Evolutionary conservation across 2,888 invertebrate species (phyloP), one percentile per base, ranked within the genome.

Genomic region (Lomographa bimaculata): DNA sequence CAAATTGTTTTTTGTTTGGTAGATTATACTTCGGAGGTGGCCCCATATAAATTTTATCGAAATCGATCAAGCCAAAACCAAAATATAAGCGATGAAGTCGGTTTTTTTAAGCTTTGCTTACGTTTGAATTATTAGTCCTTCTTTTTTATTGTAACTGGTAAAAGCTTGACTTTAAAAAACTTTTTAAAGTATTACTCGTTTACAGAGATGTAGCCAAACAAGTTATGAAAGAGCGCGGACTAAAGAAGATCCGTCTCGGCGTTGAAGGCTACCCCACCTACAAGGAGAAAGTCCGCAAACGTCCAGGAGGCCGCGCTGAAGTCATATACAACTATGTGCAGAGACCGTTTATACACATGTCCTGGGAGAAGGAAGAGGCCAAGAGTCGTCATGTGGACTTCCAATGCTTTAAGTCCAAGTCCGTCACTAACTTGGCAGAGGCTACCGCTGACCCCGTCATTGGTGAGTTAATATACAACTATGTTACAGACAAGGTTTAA

Each of bases 361-460:
- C 98, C 0, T 99, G 99, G 99, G 99, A 99, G 76, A 99, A 99
- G 67, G 99, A 99, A 70, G 99, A 99, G 68, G 99, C 98, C 0
- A 98, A 98, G 72, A 98, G 97, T 68, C 93, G 99, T 0, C 99
- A 99, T 73, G 99, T 99, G 0, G 99, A 99, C 80, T 99, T 99
- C 71, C 97, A 99, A 87, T 99, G 98, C 74, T 98, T 99, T 36
- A 98, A 98, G 81, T 98, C 97, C 1, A 98, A 99, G 73, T 98
- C 98, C 0, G 98, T 98, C 12, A 98, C 98, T 5, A 98, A 99
- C 83, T 87, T 99, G 47, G 97, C 98, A 0, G 98, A 98, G 64
- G 98, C 97, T 0, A 96, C 97, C 0, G 97, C 97, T 0, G 98
- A 98, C 79, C 97, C 97, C 0, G 94, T 92, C 0, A 89, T 94